These are phyloP conservation scores for Myripristis murdjan DNA, from an alignment of 2,797 vertebrate genomes.

Conservation along the genomic window DNA sequence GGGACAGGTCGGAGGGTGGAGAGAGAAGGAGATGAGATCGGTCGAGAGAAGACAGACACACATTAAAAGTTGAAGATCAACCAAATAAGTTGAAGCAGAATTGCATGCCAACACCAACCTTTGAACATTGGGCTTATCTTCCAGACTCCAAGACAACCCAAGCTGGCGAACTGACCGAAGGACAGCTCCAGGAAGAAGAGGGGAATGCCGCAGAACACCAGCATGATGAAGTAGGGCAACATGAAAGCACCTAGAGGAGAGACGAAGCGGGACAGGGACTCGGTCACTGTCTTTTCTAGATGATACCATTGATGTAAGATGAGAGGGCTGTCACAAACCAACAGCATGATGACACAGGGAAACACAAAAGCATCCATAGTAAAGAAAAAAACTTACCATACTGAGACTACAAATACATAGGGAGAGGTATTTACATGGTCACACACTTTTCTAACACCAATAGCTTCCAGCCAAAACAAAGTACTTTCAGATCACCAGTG, in stretches of 20 bases:
- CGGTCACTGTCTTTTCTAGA: not conserved
- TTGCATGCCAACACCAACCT: slow-evolving; percentile 82
- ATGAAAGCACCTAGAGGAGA: slow-evolving; percentile 93
- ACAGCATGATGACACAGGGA: too few species aligned
- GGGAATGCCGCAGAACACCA: slow-evolving; percentile 97
- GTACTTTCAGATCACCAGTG: too few species aligned
- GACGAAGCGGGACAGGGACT: not conserved
- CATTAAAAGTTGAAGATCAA: not conserved
- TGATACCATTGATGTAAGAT: not conserved
- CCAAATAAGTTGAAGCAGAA: not conserved
- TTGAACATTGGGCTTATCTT: slow-evolving; percentile 99
- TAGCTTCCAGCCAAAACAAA: too few species aligned
- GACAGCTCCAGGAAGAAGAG: slow-evolving; percentile 99
- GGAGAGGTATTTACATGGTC: too few species aligned
- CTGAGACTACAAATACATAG: too few species aligned
- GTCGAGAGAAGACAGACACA: not conserved
- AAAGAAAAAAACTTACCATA: not conserved
- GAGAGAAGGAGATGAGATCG: not conserved
- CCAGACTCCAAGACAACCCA: slow-evolving; percentile 97
- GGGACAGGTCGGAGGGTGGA: not conserved
- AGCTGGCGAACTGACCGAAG: slow-evolving; percentile 97
- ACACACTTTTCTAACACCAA: too few species aligned
- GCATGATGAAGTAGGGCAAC: slow-evolving; percentile 99
- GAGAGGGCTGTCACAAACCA: too few species aligned
- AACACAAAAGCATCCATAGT: not conserved